phyloP scores from a whole-genome alignment of 2,888 invertebrate species.

The Augiades crinisus region DNA sequence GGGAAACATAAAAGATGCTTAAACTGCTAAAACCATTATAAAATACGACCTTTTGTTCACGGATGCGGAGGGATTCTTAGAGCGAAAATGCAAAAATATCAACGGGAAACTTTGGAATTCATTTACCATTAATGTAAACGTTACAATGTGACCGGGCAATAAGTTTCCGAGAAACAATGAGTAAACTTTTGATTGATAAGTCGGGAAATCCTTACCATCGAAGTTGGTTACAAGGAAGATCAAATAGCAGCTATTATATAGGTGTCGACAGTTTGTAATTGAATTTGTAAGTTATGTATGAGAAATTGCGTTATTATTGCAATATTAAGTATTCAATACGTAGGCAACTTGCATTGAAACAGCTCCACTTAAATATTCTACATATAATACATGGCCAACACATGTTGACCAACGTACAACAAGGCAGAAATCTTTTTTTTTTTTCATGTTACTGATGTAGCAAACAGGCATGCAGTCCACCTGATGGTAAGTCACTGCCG shows the following conservation, averaged over 20 bases:
- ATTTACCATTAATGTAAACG: slow-evolving; percentile 28
- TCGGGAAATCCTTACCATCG: slow-evolving; percentile 39
- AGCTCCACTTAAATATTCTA: too few relatives aligned
- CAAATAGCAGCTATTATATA: slow-evolving; percentile 18
- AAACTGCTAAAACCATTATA: slow-evolving; percentile 7
- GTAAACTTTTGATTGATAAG: slow-evolving; percentile 48
- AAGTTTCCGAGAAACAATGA: slow-evolving; percentile 41
- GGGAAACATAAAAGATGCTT: slow-evolving; percentile 6
- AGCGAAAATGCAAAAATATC: slow-evolving; percentile 9
- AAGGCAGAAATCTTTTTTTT: too few relatives aligned
- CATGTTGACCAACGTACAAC: too few relatives aligned
- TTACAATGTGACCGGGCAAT: slow-evolving; percentile 31
- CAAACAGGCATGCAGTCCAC: too few relatives aligned
- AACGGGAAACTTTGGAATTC: slow-evolving; percentile 26
- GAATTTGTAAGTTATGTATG: slow-evolving; percentile 17
- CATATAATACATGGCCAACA: too few relatives aligned
- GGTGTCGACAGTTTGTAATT: slow-evolving; percentile 20
- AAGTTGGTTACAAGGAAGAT: slow-evolving; percentile 19
- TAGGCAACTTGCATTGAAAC: too few relatives aligned
- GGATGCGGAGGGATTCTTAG: background rate
- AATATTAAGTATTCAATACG: too few relatives aligned
- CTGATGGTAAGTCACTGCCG: too few relatives aligned
- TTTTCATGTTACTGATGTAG: too few relatives aligned
- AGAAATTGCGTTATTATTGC: too few relatives aligned
- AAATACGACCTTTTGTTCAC: slow-evolving; percentile 16